These are phyloP conservation scores for Periphyllus acericola DNA, from an alignment of 2,888 invertebrate species.

Conservation along the genomic window DNA sequence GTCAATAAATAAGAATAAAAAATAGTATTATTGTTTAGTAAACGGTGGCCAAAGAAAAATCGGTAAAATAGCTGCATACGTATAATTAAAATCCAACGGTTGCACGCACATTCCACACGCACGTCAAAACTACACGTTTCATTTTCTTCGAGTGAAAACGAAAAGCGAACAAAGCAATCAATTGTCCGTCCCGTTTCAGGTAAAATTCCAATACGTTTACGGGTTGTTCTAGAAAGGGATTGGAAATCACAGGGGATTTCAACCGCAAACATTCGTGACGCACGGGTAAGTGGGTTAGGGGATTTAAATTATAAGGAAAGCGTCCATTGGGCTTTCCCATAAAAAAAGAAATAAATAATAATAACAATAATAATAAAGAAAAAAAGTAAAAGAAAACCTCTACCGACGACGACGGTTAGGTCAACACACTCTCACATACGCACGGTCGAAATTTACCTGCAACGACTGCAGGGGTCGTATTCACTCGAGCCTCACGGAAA, in stretches of 20 bases:
- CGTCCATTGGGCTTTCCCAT: not conserved
- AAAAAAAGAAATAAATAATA: not conserved
- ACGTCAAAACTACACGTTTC: not conserved
- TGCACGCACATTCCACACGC: not conserved
- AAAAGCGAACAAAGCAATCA: not conserved
- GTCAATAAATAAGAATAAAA: too few relatives aligned
- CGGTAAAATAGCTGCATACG: not conserved
- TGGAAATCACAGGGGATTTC: slow-evolving; percentile 27
- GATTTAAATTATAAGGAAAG: slow-evolving; percentile 44
- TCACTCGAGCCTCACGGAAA: not conserved
- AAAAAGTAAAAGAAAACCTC: not conserved
- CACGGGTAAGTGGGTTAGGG: not conserved
- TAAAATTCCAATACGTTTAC: not conserved
- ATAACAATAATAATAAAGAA: slow-evolving; percentile 13
- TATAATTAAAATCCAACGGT: not conserved
- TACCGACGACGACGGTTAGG: not conserved
- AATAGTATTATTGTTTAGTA: not conserved
- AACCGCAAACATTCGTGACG: not conserved
- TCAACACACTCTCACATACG: too few relatives aligned
- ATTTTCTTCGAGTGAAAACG: not conserved
- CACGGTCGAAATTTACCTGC: slow-evolving; percentile 25
- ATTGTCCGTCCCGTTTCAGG: not conserved
- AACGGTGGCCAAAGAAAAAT: not conserved
- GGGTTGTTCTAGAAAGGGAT: not conserved
- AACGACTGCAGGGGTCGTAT: not conserved